Conservation (phyloP, 2,797 vertebrate genomes). For the Petrocephalus schoutedeni region DNA sequence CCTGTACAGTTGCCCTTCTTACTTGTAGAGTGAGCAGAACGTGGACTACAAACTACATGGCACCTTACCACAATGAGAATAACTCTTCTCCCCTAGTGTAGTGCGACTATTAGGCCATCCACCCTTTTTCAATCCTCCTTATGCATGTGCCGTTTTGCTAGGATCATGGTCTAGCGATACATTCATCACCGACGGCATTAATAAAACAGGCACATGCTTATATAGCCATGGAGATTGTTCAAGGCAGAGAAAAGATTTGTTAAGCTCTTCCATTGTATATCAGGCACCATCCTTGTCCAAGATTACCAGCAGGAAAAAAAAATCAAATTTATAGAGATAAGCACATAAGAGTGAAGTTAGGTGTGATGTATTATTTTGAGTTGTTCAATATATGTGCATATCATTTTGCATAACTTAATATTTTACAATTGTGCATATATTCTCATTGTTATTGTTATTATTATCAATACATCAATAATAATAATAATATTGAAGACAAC, state of each 20-base stretch:
- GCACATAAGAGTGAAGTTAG: not conserved
- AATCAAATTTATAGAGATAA: not conserved
- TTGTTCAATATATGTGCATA: not conserved
- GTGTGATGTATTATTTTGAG: not conserved
- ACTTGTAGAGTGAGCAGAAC: not conserved
- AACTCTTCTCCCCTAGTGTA: not conserved
- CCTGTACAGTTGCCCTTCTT: not conserved
- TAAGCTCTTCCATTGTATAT: not conserved
- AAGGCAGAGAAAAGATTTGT: constrained; percentile 3
- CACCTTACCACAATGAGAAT: not conserved
- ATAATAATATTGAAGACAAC: not conserved
- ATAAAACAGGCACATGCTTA: not conserved
- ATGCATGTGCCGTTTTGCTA: not conserved
- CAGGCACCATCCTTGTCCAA: not conserved
- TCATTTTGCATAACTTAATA: not conserved
- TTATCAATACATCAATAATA: too few species aligned
- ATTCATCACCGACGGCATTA: not conserved
- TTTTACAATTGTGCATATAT: too few species aligned
- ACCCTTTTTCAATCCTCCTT: not conserved
- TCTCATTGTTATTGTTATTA: too few species aligned
- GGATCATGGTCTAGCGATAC: not conserved
- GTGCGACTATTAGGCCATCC: not conserved
- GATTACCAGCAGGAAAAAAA: not conserved
- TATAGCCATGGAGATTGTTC: not conserved
- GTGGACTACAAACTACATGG: not conserved